Evolutionary conservation across 2,888 invertebrate genomes (phyloP).

Genomic region (Sepiola atlantica): DNA sequence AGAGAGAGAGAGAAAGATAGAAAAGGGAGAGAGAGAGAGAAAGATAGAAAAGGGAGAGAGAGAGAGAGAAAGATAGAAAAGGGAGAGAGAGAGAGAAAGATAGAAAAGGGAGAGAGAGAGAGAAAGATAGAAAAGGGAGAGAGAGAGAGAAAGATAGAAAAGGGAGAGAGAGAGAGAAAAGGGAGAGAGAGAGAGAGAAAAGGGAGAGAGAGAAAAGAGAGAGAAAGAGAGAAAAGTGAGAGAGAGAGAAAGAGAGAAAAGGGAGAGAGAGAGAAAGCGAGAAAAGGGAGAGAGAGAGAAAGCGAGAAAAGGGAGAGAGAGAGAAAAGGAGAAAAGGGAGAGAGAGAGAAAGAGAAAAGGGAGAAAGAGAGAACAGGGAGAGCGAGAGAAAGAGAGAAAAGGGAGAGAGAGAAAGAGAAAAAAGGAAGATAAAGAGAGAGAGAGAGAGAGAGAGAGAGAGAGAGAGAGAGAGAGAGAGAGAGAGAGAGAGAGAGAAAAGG

Average conservation of each 20-base stretch:
- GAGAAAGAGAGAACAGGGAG: neutral
- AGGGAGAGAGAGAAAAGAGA: neutral
- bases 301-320: slow-evolving; percentile 47
- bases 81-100: too few species aligned
- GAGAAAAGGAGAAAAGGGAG: too few species aligned
- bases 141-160: too few species aligned
- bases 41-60: too few species aligned
- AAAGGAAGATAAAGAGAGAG: neutral
- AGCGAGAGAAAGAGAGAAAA: neutral
- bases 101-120: too few species aligned
- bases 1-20: too few species aligned
- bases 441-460: neutral
- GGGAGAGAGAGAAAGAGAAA: neutral
- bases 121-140: too few species aligned
- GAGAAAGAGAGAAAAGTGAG: slow-evolving; percentile 33
- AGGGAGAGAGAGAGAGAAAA: too few species aligned
- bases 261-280: neutral
- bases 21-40: too few species aligned
- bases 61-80: too few species aligned
- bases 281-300: neutral
- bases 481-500: neutral
- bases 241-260: slow-evolving; percentile 36
- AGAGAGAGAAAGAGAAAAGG: neutral
- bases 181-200: too few species aligned
- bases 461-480: neutral